Evolutionary conservation across 2,797 vertebrate genomes (phyloP).

Genomic region (Smutsia temminckii): DNA sequence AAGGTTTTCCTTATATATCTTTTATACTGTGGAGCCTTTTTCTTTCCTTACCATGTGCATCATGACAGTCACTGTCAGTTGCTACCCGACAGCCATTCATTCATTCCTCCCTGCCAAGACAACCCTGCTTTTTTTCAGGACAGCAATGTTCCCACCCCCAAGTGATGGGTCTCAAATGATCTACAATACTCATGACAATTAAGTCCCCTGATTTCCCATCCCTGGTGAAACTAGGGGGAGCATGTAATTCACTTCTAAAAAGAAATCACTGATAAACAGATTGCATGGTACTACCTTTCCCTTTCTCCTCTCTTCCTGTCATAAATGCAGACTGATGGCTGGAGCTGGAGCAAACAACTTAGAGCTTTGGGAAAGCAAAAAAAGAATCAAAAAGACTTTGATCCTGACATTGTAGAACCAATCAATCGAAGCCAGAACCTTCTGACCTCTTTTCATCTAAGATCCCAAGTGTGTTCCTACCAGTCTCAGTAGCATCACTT

Average conservation of each 20-base stretch:
- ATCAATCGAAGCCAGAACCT: conserved; percentile 13
- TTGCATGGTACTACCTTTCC: neutral
- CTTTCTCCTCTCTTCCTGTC: neutral
- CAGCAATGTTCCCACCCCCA: neutral
- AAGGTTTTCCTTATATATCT: neutral
- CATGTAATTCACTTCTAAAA: neutral
- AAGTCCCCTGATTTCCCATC: neutral
- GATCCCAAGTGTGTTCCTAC: neutral
- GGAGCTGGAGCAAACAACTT: neutral
- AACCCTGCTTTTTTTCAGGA: neutral
- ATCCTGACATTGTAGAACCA: neutral
- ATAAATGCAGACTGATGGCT: neutral
- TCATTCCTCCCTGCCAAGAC: neutral
- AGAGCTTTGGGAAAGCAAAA: neutral
- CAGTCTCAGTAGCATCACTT: neutral
- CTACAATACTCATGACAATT: neutral
- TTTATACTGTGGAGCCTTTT: neutral
- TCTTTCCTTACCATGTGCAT: neutral
- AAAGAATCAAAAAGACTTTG: neutral
- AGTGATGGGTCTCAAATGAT: neutral
- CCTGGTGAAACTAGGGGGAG: neutral
- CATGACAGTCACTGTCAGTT: neutral
- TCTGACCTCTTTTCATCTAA: neutral
- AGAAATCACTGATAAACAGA: neutral
- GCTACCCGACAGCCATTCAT: neutral